Evolutionary conservation across 1,140 invertebrate genomes (phyloP), one percentile per base, ranked within the genome.

Genomic region (Drosophila seguyi): DNA sequence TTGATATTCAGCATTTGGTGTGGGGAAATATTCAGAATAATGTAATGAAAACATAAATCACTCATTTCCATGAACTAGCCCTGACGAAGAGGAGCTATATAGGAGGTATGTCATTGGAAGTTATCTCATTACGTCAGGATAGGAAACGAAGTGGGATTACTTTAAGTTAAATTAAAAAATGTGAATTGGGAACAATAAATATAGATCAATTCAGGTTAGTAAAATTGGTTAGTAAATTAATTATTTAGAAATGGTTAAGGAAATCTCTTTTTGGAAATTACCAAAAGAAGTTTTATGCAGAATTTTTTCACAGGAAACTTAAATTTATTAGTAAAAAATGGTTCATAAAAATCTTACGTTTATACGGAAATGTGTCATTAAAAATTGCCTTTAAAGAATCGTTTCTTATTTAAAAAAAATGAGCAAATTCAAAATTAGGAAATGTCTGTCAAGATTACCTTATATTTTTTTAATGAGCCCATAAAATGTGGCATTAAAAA

Each of bases 61-160:
- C 31, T 50, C 52, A 22, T 10, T 36, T 36, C 50, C 20, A 36
- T 36, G 20, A 38, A 38, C 20, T 11, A 27, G 8, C 2, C 16
- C 1, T 13, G n/a, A 31, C 11, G 1, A 20, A 3, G 47, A 2
- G 3, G 5, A n/a, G n/a, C n/a, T 8, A n/a, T 16, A 29, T 8
- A 3, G n/a, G 13, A 53, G 36, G 22, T 53, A 8, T 53, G 31
- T 53, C 50, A 53, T 22, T 53, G 31, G 18, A 36, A 36, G 18
- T 53, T 36, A 22, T 4, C 8, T n/a, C 7, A 29, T 10, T 34
- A 10, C 0, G 20, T 22, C 14, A 4, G 45, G 6, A 4, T 3
- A 4, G 16, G 4, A 27, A 27, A 47, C n/a, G 13, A 11, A 3
- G 13, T 22, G 1, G 1, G 3, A 7, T 13, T 13, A 31, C 13